These are phyloP conservation scores for Heliconius congener DNA, from an alignment of 1,140 invertebrate species.

Conservation along the genomic window DNA sequence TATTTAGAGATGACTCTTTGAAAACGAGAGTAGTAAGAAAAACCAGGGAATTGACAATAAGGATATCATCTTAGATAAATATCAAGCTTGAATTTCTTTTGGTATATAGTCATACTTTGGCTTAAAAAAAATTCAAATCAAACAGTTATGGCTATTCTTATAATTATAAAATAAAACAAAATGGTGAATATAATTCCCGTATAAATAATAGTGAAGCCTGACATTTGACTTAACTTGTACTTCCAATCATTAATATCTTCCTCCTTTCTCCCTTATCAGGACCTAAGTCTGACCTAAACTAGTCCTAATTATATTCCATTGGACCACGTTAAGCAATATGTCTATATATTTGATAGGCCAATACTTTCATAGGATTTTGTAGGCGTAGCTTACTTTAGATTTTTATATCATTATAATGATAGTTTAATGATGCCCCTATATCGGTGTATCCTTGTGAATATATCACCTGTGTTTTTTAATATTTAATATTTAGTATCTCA, in stretches of 20 bases:
- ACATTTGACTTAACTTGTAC: slow-evolving; percentile 20
- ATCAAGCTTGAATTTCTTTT: slow-evolving; percentile 19
- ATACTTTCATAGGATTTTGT: slow-evolving; percentile 64
- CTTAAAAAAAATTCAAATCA: neutral
- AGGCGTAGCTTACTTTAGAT: slow-evolving; percentile 70
- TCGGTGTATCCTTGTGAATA: slow-evolving; percentile 42
- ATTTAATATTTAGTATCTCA: slow-evolving; percentile 15
- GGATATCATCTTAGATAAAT: slow-evolving; percentile 36
- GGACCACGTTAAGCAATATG: slow-evolving; percentile 79
- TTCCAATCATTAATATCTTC: slow-evolving; percentile 17
- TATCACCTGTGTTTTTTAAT: slow-evolving; percentile 21
- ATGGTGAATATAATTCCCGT: slow-evolving; percentile 11
- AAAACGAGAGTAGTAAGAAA: slow-evolving; percentile 30
- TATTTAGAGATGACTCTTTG: slow-evolving; percentile 21
- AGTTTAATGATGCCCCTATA: slow-evolving; percentile 39
- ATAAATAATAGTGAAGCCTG: slow-evolving; percentile 16
- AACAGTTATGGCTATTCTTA: neutral
- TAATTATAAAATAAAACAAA: neutral
- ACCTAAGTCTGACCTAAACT: slow-evolving; percentile 58
- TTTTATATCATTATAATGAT: slow-evolving; percentile 67
- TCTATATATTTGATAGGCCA: slow-evolving; percentile 68
- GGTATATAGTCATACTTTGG: slow-evolving; percentile 8
- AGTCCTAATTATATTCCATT: slow-evolving; percentile 71
- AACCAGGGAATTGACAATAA: slow-evolving; percentile 66
- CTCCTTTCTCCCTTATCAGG: slow-evolving; percentile 30